Evolutionary conservation across 2,797 vertebrate genomes (phyloP).

Genomic region (Cirrhinus molitorella): DNA sequence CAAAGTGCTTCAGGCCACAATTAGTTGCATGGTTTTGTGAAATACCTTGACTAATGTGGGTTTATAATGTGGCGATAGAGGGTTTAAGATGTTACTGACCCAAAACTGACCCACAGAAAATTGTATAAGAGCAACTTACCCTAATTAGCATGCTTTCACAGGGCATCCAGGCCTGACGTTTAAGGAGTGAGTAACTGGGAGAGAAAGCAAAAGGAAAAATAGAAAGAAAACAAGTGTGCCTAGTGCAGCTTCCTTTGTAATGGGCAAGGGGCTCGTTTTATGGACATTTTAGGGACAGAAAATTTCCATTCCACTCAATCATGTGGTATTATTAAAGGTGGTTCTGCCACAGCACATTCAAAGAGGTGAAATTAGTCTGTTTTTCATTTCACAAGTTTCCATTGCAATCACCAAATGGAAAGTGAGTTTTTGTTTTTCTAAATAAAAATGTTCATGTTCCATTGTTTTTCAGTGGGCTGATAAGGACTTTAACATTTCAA

Average conservation of each 20-base stretch:
- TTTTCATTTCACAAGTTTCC: slow-evolving; percentile 32
- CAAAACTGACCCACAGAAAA: slow-evolving; percentile 20
- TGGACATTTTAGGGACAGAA: slow-evolving; percentile 24
- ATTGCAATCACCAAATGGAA: slow-evolving; percentile 14
- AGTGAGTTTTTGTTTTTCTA: slow-evolving; percentile 1
- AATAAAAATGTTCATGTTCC: slow-evolving; percentile 23
- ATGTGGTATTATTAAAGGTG: slow-evolving; percentile 38
- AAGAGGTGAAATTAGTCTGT: slow-evolving; percentile 26
- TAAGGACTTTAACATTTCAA: slow-evolving; percentile 10
- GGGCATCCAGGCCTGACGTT: background rate
- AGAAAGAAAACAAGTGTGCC: slow-evolving; percentile 3
- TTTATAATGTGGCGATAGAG: slow-evolving; percentile 24
- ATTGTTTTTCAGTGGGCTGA: background rate
- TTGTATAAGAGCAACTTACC: slow-evolving; percentile 2
- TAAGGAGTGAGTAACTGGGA: slow-evolving; percentile 16
- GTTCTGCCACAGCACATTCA: slow-evolving; percentile 6
- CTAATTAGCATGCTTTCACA: slow-evolving; percentile 31
- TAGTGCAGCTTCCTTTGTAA: slow-evolving; percentile 18
- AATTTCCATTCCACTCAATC: slow-evolving; percentile 22
- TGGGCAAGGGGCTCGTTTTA: slow-evolving; percentile 27
- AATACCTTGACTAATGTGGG: slow-evolving; percentile 26
- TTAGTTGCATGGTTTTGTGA: slow-evolving; percentile 34
- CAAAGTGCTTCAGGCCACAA: slow-evolving; percentile 31
- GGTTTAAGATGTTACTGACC: slow-evolving; percentile 11
- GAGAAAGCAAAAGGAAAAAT: slow-evolving; percentile 10